These are phyloP conservation scores for Panthera leo DNA, from an alignment of 2,113 vertebrate genomes.

Conservation along the genomic window DNA sequence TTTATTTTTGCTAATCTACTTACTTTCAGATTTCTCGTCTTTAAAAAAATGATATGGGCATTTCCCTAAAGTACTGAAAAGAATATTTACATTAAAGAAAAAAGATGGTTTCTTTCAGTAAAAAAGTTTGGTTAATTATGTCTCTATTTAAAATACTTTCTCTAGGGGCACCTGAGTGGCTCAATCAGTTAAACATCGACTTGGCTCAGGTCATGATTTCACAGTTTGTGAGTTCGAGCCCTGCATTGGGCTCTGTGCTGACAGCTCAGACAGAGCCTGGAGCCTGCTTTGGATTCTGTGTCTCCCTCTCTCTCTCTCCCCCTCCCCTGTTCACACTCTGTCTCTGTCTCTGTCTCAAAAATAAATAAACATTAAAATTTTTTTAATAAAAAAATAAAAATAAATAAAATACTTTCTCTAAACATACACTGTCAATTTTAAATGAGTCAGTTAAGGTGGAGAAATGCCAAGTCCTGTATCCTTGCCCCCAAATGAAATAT, in stretches of 20 bases:
- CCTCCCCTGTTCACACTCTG: no score
- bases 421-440: neutral
- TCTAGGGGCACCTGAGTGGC: neutral
- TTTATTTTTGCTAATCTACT: neutral
- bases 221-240: no score
- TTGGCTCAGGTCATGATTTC: no score
- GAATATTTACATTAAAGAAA: neutral
- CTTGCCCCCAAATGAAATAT: constrained; percentile 23
- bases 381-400: no score
- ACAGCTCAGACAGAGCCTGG: no score
- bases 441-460: neutral
- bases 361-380: no score
- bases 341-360: no score
- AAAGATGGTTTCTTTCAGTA: neutral
- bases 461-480: neutral
- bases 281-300: no score
- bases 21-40: constrained; percentile 11
- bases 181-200: no score
- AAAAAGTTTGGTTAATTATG: neutral
- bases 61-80: constrained; percentile 48
- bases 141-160: constrained; percentile 33
- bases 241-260: no score
- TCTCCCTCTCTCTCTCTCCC: no score
- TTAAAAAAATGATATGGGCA: neutral
- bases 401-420: neutral